Evolutionary conservation across 2,797 vertebrate species (phyloP).

Genomic region (Rhadinocentrus ornatus): DNA sequence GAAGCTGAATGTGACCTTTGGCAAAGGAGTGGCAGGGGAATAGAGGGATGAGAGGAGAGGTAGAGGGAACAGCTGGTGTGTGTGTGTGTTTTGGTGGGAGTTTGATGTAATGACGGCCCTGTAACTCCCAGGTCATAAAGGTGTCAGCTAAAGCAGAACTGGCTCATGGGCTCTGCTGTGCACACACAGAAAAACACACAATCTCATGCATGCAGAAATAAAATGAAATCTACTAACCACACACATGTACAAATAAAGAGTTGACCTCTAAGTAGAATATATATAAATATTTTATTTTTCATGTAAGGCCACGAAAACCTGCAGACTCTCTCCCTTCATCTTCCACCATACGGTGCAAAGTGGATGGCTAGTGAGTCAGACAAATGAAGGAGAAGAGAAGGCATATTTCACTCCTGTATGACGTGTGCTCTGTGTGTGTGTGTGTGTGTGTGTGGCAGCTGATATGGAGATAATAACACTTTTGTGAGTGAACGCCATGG

Average conservation of each 20-base stretch:
- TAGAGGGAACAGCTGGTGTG: conserved; percentile 69
- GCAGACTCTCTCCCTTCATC: conserved; percentile 55
- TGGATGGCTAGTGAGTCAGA: conserved; percentile 53
- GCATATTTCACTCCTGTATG: conserved; percentile 48
- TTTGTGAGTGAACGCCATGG: conserved; percentile 43
- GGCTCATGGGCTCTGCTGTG: conserved; percentile 45
- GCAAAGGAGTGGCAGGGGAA: conserved; percentile 54
- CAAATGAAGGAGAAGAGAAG: conserved; percentile 38
- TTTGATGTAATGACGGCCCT: conserved; percentile 68
- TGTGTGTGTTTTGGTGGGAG: conserved; percentile 33
- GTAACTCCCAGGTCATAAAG: conserved; percentile 75
- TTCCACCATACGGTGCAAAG: conserved; percentile 22
- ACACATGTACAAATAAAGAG: not conserved
- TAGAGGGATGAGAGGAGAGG: conserved; percentile 57
- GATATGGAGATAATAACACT: conserved; percentile 59
- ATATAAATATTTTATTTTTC: conserved; percentile 13
- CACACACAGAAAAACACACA: conserved; percentile 8
- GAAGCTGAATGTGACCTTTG: conserved; percentile 71
- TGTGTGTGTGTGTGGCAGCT: conserved; percentile 33
- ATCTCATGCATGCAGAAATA: not conserved
- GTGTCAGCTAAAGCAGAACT: conserved; percentile 66
- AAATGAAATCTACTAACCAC: conserved; percentile 1
- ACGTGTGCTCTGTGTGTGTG: conserved; percentile 21
- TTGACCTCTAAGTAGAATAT: conserved; percentile 51
- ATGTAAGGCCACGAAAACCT: conserved; percentile 48